phyloP scores from a whole-genome alignment of 2,888 invertebrate species.

The Tiliacea citrago region DNA sequence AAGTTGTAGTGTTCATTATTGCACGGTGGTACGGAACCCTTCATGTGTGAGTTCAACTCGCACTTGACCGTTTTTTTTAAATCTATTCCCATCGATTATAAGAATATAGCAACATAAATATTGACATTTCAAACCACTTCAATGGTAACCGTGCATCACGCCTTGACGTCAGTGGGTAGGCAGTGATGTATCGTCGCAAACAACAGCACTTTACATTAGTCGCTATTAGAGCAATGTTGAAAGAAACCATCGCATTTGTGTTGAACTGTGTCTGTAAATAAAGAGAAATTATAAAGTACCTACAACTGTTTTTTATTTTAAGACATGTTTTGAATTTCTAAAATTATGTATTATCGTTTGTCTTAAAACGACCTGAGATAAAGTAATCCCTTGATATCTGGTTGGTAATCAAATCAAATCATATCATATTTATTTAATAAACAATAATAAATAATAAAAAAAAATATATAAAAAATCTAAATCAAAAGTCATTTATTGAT shows the following conservation, averaged over 20 bases:
- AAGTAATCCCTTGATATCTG: too few species aligned
- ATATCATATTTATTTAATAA: too few species aligned
- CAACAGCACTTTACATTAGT: slow-evolving; percentile 30
- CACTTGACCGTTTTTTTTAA: too few species aligned
- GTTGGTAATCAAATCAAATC: too few species aligned
- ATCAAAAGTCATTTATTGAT: too few species aligned
- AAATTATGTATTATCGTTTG: neutral
- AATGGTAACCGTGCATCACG: slow-evolving; percentile 25
- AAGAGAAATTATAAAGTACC: slow-evolving; percentile 8
- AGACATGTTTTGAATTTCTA: neutral
- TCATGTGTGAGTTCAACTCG: too few species aligned
- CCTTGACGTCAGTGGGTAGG: slow-evolving; percentile 33
- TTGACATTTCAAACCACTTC: slow-evolving; percentile 16
- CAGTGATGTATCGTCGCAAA: slow-evolving; percentile 29
- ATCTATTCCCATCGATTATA: neutral
- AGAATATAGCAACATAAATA: slow-evolving; percentile 24
- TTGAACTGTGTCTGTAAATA: slow-evolving; percentile 5
- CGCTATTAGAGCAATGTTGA: slow-evolving; percentile 39
- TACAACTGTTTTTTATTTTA: slow-evolving; percentile 1
- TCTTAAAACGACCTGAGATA: too few species aligned
- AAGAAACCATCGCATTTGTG: slow-evolving; percentile 26
- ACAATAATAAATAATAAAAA: too few species aligned
- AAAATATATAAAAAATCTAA: too few species aligned
- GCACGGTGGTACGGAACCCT: too few species aligned
- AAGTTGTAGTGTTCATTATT: too few species aligned